phyloP scores from a whole-genome alignment of 2,797 vertebrate species.

The Sitta carolinensis region DNA sequence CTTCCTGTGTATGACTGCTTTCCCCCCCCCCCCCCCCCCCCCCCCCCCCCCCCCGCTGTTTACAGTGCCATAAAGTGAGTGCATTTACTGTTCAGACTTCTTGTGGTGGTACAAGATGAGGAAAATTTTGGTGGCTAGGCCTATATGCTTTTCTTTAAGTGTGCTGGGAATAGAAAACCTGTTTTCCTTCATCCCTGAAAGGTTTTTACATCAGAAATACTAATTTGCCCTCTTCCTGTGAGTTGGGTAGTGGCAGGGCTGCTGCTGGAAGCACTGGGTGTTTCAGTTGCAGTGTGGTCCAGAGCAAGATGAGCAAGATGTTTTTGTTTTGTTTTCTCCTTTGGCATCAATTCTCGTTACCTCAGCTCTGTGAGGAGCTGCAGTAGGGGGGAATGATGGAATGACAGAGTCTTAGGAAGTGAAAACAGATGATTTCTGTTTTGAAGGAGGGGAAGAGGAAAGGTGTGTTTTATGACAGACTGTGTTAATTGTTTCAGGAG shows the following conservation, averaged over 20 bases:
- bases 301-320: background rate
- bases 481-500: background rate
- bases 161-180: background rate
- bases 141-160: background rate
- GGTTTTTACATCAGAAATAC: background rate
- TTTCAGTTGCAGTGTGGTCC: background rate
- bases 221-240: background rate
- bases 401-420: background rate
- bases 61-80: background rate
- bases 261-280: background rate
- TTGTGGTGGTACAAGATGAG: background rate
- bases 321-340: background rate
- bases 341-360: background rate
- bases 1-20: background rate
- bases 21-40: background rate
- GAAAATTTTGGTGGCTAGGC: background rate
- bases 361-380: background rate
- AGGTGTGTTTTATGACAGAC: fast-evolving
- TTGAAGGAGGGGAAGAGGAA: background rate
- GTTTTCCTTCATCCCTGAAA: background rate
- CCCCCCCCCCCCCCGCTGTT: background rate
- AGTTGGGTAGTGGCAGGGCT: background rate
- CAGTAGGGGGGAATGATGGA: background rate
- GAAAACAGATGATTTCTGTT: background rate
- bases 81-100: background rate